phyloP scores from a whole-genome alignment of 2,888 invertebrate species.

The Amphiduros pacificus region DNA sequence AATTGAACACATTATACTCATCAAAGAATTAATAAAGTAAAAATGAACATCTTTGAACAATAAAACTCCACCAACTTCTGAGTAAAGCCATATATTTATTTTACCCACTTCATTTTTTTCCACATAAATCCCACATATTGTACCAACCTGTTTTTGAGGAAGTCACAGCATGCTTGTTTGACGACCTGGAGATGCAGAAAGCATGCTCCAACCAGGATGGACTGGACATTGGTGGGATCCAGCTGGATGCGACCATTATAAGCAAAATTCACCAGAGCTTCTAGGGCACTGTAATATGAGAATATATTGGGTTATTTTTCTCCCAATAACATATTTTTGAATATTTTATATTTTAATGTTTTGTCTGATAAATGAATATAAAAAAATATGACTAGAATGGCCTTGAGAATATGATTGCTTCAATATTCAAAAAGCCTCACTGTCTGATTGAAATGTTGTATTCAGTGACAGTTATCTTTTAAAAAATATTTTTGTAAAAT shows the following conservation, averaged over 20 bases:
- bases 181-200: constrained; percentile 79
- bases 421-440: neutral
- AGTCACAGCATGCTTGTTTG: constrained; percentile 80
- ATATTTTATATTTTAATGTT: no score
- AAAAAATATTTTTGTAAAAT: neutral
- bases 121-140: no score
- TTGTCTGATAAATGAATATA: neutral
- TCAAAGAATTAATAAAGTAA: no score
- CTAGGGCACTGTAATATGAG: constrained; percentile 69
- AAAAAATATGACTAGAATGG: neutral
- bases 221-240: constrained; percentile 79
- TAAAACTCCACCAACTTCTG: no score
- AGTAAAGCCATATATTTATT: no score
- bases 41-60: no score
- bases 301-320: no score
- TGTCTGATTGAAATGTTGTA: neutral
- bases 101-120: no score
- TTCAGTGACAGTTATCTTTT: neutral
- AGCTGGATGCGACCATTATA: constrained; percentile 78
- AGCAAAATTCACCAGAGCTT: constrained; percentile 81
- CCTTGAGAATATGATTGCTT: neutral
- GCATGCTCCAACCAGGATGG: constrained; percentile 81
- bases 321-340: no score
- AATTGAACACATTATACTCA: no score
- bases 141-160: constrained; percentile 71